Conservation (phyloP, 2,888 invertebrate genomes). For the Apodemia mormo region DNA sequence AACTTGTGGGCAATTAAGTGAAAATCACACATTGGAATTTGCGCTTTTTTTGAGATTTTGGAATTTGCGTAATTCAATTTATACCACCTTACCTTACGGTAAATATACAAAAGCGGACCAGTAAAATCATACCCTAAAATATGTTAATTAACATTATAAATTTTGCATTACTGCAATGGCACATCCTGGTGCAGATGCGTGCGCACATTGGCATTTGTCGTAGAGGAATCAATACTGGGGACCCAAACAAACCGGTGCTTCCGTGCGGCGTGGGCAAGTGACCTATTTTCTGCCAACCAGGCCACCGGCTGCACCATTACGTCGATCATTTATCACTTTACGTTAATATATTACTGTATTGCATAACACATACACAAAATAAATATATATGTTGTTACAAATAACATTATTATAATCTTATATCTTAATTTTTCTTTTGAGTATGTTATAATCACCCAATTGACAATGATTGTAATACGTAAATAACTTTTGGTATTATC, state of each 20-base stretch:
- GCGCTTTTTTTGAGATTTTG: too few species aligned
- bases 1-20: too few species aligned
- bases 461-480: too few species aligned
- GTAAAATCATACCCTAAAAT: too few species aligned
- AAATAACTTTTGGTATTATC: too few species aligned
- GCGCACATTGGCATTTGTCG: constrained; percentile 53
- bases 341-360: constrained; percentile 24
- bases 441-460: too few species aligned
- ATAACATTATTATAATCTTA: not conserved
- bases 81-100: too few species aligned
- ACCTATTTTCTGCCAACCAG: constrained; percentile 62
- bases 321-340: constrained; percentile 29
- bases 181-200: constrained; percentile 49
- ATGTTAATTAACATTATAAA: too few species aligned
- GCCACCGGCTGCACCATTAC: constrained; percentile 44
- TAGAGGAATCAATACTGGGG: constrained; percentile 64
- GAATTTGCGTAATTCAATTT: too few species aligned
- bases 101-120: too few species aligned
- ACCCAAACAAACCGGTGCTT: constrained; percentile 75
- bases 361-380: not conserved
- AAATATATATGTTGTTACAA: not conserved
- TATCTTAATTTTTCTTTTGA: too few species aligned
- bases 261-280: constrained; percentile 64
- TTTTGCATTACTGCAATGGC: constrained; percentile 39
- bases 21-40: too few species aligned